Base-by-base conservation (phyloP, 2,888 invertebrate genomes). In the Palloptera scutellata region DNA sequence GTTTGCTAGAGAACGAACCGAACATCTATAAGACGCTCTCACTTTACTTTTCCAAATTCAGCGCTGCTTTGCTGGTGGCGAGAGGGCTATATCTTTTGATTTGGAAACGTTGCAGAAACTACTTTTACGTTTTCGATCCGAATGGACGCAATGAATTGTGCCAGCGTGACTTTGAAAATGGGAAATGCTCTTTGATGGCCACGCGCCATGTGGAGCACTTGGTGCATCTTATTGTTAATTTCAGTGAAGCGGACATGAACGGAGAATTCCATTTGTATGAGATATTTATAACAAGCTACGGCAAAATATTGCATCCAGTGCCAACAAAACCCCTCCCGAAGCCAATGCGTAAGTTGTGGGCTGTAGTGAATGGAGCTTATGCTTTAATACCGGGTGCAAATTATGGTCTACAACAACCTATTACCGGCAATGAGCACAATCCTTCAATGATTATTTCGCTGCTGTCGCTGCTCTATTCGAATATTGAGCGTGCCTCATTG, bases 91-190 rank as follows among this genome's bases (percentile, higher is more conserved):
- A 73, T 52, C 66, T 85, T 15, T 54, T 84, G 17, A 82, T 84
- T 59, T 83, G 82, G 90, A 89, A 87, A 73, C 87, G 85, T 59
- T 85, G 88, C 59, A 86, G 87, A 70, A 76, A 78, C 13, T 76
- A 78, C 0, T 91, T 84, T 77, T 90, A 89, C 70, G 86, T 91
- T 72, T 91, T 90, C 75, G 91, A 91, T 79, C 88, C 90, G 1
- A 88, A 83, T 69, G 84, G 84, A 0, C 76, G 85, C 5, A 73
- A 75, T 41, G 74, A 77, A 40, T 12, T 75, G 19, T 81, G 80
- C 19, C 71, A 75, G 51, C 78, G 82, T 0, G 78, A 84, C 64
- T 78, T 79, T 12, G 66, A 70, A 17, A 72, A 77, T 1, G 91
- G 91, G 0, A 86, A 84, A 48, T 87, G 90, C 1, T 86, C 89